A percentile compares a stretch with the other conserved stretches of the same genome.
Conservation (phyloP, 2,797 vertebrate genomes). For the Intellagama lesueurii region DNA sequence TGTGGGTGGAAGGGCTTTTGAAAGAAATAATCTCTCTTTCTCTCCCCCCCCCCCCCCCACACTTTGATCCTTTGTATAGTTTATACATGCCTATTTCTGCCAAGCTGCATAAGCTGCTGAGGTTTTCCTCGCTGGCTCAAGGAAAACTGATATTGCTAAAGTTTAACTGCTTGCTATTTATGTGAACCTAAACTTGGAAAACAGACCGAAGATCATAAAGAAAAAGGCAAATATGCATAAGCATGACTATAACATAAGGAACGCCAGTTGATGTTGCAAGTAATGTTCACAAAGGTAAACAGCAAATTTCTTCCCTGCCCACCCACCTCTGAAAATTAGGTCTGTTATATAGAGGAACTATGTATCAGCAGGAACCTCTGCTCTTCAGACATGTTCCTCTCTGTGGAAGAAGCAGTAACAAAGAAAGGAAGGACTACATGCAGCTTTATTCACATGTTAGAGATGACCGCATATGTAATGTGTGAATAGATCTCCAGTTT, state of each 20-base stretch:
- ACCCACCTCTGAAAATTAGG: not conserved
- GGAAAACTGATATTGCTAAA: conserved; percentile 67
- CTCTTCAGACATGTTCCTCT: too few relatives aligned
- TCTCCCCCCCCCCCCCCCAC: too few relatives aligned
- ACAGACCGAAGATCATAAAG: conserved; percentile 55
- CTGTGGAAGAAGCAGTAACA: too few relatives aligned
- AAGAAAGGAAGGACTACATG: too few relatives aligned
- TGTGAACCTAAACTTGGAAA: conserved; percentile 67
- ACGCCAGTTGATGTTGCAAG: conserved; percentile 31
- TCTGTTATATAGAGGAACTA: too few relatives aligned
- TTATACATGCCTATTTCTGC: conserved; percentile 17
- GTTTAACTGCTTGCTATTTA: conserved; percentile 59
- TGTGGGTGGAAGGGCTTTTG: not conserved
- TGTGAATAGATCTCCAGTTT: too few relatives aligned
- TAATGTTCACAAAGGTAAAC: conserved; percentile 13
- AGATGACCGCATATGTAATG: too few relatives aligned
- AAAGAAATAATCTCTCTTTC: not conserved
- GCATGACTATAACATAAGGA: conserved; percentile 38
- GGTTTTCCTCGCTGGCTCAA: conserved; percentile 53
- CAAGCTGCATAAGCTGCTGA: conserved; percentile 43
- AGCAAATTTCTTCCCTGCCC: not conserved
- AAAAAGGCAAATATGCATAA: conserved; percentile 46
- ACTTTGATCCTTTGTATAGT: too few relatives aligned
- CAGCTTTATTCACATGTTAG: too few relatives aligned
- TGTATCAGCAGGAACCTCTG: too few relatives aligned